A percentile compares a stretch with the other conserved stretches of the same genome.
These are phyloP conservation scores for Aleiodes testaceus DNA, from an alignment of 2,888 invertebrate species.

Conservation along the genomic window DNA sequence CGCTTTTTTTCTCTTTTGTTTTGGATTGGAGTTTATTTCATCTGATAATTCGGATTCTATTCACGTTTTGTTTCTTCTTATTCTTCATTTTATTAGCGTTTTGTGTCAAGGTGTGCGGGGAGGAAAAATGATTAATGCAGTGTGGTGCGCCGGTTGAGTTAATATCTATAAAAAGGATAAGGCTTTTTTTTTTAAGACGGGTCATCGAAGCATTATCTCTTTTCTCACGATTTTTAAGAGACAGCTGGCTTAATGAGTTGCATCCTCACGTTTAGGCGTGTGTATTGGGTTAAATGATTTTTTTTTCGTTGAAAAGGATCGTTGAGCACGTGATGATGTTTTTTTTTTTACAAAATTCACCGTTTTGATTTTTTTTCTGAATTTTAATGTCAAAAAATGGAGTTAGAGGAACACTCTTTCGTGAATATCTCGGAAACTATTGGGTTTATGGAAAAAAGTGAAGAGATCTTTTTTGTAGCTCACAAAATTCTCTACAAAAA, in stretches of 20 bases:
- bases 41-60: conserved; percentile 22
- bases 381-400: conserved; percentile 2
- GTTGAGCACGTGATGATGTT: conserved; percentile 63
- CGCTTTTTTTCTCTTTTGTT: neutral
- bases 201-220: conserved; percentile 40
- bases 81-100: neutral
- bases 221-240: conserved; percentile 59
- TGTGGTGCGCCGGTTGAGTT: conserved; percentile 45
- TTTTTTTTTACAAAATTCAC: neutral
- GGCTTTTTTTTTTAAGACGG: conserved; percentile 2
- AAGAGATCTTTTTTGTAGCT: neutral
- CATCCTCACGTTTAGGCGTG: conserved; percentile 67
- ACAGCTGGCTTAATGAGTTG: conserved; percentile 73
- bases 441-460: neutral
- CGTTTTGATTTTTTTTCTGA: conserved; percentile 1
- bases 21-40: conserved; percentile 12
- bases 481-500: neutral
- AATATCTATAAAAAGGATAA: conserved; percentile 44
- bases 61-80: conserved; percentile 19
- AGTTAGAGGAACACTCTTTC: conserved; percentile 34
- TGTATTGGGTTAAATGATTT: conserved; percentile 34
- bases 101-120: conserved; percentile 3
- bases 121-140: conserved; percentile 31
- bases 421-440: neutral
- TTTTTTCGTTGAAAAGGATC: too few species aligned